These are phyloP conservation scores for Borostomias antarcticus DNA, from an alignment of 2,797 vertebrate genomes.

Conservation along the genomic window DNA sequence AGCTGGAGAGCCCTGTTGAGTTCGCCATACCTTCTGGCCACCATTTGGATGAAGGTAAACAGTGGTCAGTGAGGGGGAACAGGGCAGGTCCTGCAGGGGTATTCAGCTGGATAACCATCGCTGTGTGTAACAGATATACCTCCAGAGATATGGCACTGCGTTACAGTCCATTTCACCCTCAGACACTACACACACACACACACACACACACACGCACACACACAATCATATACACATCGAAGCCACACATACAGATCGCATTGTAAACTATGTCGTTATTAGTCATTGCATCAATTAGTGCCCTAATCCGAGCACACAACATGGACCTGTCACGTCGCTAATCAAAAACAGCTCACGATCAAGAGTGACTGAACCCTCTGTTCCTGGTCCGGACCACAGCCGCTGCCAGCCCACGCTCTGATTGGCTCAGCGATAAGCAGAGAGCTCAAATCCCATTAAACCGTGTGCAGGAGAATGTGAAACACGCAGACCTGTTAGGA, in stretches of 20 bases:
- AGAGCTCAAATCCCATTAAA: slow-evolving; percentile 31
- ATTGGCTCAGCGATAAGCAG: slow-evolving; percentile 18
- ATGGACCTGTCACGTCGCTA: slow-evolving; percentile 4
- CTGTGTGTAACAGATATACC: slow-evolving; percentile 54
- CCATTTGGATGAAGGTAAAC: slow-evolving; percentile 51
- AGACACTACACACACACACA: slow-evolving; percentile 37
- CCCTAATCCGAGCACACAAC: slow-evolving; percentile 10
- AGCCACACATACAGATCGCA: slow-evolving; percentile 2
- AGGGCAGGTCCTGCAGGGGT: neutral
- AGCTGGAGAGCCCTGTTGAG: slow-evolving; percentile 2
- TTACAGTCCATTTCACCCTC: slow-evolving; percentile 35
- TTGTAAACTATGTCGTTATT: neutral
- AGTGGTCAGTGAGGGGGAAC: neutral
- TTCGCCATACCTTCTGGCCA: slow-evolving; percentile 36
- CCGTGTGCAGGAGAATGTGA: slow-evolving; percentile 28
- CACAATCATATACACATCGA: neutral
- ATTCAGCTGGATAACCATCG: slow-evolving; percentile 21
- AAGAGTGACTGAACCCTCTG: no score
- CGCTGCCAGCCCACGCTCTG: no score
- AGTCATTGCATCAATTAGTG: slow-evolving; percentile 5
- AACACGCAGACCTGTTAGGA: slow-evolving; percentile 40
- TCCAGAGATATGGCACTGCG: slow-evolving; percentile 31
- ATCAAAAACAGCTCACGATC: slow-evolving; percentile 13
- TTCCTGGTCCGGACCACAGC: no score
- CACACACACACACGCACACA: slow-evolving; percentile 20